phyloP scores from a whole-genome alignment of 2,113 vertebrate genomes.

The Recurvirostra avosetta region DNA sequence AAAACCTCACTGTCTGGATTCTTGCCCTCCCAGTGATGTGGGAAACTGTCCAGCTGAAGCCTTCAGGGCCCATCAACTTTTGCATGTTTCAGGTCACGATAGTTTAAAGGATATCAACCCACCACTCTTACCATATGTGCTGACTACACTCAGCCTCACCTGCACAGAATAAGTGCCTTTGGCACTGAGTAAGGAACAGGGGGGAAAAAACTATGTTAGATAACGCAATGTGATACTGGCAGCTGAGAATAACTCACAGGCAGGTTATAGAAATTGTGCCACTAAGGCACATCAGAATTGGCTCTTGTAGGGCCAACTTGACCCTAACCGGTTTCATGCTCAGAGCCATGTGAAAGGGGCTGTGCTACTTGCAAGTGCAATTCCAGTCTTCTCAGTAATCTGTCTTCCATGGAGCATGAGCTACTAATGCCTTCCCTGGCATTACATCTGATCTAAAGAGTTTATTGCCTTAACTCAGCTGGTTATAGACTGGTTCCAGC shows the following conservation, averaged over 20 bases:
- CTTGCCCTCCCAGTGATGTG: not conserved
- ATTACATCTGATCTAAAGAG: not conserved
- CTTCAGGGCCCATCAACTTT: not conserved
- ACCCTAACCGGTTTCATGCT: not conserved
- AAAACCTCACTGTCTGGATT: not conserved
- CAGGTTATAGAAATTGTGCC: not conserved
- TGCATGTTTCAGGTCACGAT: not conserved
- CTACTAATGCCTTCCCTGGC: not conserved
- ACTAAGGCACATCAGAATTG: not conserved
- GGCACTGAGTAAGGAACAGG: not conserved
- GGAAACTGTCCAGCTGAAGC: not conserved
- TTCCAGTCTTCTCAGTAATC: not conserved
- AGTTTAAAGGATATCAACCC: not conserved
- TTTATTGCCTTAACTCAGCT: not conserved
- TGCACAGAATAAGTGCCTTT: not conserved
- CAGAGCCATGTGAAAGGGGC: not conserved
- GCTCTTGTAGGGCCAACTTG: not conserved
- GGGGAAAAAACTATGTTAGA: not conserved
- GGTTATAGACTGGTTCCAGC: not conserved
- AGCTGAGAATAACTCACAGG: not conserved
- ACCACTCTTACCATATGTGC: accelerated
- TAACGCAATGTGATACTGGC: not conserved
- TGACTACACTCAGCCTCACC: not conserved
- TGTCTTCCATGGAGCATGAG: not conserved
- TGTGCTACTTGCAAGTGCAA: not conserved